Percentiles rank a stretch among this genome's conserved stretches.
Evolutionary conservation across 2,797 vertebrate genomes (phyloP).

Genomic region (Danio kyathit): DNA sequence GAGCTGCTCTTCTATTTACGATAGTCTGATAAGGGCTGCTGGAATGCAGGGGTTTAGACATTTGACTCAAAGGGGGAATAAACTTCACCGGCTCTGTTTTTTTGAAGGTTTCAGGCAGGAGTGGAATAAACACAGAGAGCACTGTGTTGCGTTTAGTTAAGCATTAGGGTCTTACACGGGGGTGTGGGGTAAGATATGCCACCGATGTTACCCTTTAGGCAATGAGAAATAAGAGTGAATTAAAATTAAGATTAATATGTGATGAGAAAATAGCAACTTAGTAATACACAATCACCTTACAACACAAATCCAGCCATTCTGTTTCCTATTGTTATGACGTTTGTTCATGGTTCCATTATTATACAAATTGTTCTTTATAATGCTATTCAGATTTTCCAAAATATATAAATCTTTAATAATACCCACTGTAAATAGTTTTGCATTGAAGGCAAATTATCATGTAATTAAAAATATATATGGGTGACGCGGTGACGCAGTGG

Average conservation of each 20-base stretch:
- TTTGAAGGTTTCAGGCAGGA: conserved; percentile 59
- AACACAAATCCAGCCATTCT: too few species aligned
- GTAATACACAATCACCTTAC: too few species aligned
- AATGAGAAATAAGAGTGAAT: neutral
- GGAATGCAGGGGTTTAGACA: conserved; percentile 62
- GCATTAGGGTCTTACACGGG: neutral
- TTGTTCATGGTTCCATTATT: too few species aligned
- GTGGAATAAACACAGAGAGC: conserved; percentile 66
- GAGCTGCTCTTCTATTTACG: conserved; percentile 69
- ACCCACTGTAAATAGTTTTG: too few species aligned
- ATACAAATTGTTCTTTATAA: too few species aligned
- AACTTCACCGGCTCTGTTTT: conserved; percentile 47
- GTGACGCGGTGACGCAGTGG: too few species aligned
- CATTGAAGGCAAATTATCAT: too few species aligned
- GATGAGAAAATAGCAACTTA: too few species aligned
- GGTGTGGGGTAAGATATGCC: neutral
- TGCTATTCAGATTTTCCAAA: too few species aligned
- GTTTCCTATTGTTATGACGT: too few species aligned
- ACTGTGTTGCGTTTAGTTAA: conserved; percentile 50
- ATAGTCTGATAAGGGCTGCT: conserved; percentile 72
- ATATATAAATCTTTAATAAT: too few species aligned
- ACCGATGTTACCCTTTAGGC: neutral
- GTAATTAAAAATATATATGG: too few species aligned
- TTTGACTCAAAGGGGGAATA: conserved; percentile 66
- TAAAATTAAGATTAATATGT: neutral